Conservation (phyloP, 2,888 invertebrate species). For the Anaspis maculata region DNA sequence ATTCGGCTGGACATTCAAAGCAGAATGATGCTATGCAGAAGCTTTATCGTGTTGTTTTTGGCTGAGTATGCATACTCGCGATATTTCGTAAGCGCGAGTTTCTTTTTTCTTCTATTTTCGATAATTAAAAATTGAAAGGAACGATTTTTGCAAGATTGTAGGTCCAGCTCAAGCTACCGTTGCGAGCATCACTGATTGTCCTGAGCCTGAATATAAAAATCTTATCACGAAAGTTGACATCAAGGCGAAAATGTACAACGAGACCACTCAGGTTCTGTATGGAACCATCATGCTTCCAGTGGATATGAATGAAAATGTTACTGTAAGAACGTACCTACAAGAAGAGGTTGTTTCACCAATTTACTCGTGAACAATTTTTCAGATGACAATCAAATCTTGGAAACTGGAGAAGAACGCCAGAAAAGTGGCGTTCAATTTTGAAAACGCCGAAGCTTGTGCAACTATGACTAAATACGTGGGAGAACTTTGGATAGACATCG, state of each 20-base stretch:
- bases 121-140: too few relatives aligned
- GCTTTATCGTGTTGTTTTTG: too few relatives aligned
- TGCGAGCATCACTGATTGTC: background rate
- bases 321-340: too few relatives aligned
- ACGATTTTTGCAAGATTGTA: background rate
- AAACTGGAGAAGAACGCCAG: background rate
- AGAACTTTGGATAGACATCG: background rate
- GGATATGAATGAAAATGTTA: background rate
- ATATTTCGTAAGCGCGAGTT: too few relatives aligned
- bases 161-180: background rate
- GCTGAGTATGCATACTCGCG: too few relatives aligned
- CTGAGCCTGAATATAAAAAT: background rate
- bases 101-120: too few relatives aligned
- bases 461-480: background rate
- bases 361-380: too few relatives aligned
- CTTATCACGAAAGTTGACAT: background rate
- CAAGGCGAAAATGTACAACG: background rate
- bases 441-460: background rate
- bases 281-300: background rate
- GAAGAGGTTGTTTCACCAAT: too few relatives aligned
- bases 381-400: background rate
- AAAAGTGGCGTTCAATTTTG: background rate
- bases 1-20: too few relatives aligned
- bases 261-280: background rate
- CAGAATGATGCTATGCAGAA: too few relatives aligned